Evolutionary conservation across 2,113 vertebrate genomes (phyloP).

Genomic region (Equus quagga): DNA sequence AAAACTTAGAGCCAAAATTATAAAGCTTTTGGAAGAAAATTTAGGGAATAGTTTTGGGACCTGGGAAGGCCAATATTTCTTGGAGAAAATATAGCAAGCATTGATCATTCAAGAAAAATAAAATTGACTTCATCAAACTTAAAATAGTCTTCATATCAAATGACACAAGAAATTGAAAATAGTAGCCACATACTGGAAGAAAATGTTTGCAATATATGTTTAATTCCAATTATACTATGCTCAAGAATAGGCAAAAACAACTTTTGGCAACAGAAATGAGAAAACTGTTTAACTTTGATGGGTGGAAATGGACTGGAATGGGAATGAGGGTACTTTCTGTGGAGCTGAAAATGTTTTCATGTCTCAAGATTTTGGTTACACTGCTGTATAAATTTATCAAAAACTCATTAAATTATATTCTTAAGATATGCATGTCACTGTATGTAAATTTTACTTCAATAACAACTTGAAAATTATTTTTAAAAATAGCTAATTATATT

Average conservation of each 20-base stretch:
- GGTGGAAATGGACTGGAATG: background rate
- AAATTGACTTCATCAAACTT: background rate
- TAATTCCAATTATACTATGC: background rate
- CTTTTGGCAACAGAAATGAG: background rate
- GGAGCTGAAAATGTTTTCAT: background rate
- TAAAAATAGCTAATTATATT: background rate
- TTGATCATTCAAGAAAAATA: background rate
- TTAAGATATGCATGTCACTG: background rate
- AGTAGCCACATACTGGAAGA: background rate
- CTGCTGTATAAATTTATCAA: background rate
- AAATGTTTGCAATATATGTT: background rate
- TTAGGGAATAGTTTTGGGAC: background rate
- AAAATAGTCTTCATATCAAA: background rate
- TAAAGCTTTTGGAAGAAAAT: background rate
- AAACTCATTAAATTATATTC: background rate
- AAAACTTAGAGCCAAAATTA: background rate
- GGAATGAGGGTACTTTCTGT: background rate
- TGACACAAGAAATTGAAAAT: constrained; percentile 8
- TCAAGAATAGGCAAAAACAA: background rate
- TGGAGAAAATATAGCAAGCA: background rate
- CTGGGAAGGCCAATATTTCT: background rate
- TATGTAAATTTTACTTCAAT: background rate
- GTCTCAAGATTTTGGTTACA: background rate
- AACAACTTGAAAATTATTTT: background rate
- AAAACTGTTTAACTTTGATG: background rate